Evolutionary conservation across 1,140 invertebrate species (phyloP).

Genomic region (Latrodectus geometricus): DNA sequence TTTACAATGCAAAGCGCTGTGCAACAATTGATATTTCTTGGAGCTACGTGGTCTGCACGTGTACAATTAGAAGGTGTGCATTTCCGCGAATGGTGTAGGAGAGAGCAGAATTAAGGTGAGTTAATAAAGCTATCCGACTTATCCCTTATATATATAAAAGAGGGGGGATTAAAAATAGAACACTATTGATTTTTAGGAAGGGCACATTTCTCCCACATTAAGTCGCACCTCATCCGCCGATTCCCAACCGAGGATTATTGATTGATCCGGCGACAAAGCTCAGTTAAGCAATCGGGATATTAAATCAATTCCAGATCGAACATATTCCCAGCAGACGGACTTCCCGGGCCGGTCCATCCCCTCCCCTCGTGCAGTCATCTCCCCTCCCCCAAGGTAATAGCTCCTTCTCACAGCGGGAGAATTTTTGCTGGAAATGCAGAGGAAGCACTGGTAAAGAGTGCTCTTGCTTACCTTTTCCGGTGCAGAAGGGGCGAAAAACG

Average conservation of each 20-base stretch:
- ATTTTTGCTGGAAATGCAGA: too few relatives aligned
- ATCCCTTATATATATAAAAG: too few relatives aligned
- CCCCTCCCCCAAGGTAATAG: background rate
- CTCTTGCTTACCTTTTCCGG: background rate
- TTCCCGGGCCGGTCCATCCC: background rate
- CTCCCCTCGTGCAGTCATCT: background rate
- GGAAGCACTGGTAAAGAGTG: background rate
- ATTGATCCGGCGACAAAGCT: background rate
- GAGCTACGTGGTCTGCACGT: too few relatives aligned
- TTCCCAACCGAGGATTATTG: background rate
- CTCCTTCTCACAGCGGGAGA: background rate
- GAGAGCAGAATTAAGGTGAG: too few relatives aligned
- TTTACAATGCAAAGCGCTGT: too few relatives aligned
- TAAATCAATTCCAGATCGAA: background rate
- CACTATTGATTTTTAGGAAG: background rate
- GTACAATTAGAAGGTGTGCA: too few relatives aligned
- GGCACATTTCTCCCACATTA: background rate
- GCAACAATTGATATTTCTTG: too few relatives aligned
- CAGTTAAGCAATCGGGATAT: background rate
- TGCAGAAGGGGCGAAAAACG: background rate
- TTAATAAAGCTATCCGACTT: too few relatives aligned
- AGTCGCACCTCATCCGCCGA: background rate
- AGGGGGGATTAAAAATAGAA: background rate
- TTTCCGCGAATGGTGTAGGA: too few relatives aligned
- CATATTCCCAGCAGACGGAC: background rate